Conservation (phyloP, 2,113 vertebrate genomes). For the human (Homo sapiens) region DNA sequence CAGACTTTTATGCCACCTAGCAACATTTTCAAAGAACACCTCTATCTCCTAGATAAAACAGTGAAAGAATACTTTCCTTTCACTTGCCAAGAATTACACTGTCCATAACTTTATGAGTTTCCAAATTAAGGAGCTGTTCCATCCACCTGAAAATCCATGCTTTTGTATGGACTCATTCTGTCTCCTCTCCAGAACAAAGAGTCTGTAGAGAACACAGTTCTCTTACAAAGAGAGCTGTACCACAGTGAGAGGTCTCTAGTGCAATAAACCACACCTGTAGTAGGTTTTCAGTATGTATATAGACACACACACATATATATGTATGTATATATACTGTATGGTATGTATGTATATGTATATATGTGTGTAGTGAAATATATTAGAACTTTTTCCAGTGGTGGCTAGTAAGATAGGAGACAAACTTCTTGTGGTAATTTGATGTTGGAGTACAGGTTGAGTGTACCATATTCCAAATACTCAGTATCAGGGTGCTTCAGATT, state of each 20-base stretch:
- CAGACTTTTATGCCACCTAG: neutral
- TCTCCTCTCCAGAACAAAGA: neutral
- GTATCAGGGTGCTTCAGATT: neutral
- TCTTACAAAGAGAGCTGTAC: neutral
- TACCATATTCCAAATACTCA: neutral
- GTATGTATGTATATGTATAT: neutral
- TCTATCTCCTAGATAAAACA: neutral
- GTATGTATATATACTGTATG: neutral
- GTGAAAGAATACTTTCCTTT: neutral
- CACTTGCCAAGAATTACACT: neutral
- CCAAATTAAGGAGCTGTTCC: neutral
- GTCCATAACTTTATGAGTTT: neutral
- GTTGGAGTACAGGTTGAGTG: neutral
- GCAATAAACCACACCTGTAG: neutral
- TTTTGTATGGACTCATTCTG: neutral
- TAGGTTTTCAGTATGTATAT: neutral
- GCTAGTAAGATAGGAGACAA: neutral
- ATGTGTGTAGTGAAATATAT: neutral
- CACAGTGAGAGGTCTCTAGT: neutral
- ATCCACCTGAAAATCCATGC: neutral
- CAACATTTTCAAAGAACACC: neutral
- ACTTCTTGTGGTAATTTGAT: neutral
- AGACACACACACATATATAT: neutral
- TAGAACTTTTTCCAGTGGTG: neutral
- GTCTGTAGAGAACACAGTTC: neutral